Evolutionary conservation across 2,797 vertebrate genomes (phyloP).

Genomic region (Aldrovandia affinis): DNA sequence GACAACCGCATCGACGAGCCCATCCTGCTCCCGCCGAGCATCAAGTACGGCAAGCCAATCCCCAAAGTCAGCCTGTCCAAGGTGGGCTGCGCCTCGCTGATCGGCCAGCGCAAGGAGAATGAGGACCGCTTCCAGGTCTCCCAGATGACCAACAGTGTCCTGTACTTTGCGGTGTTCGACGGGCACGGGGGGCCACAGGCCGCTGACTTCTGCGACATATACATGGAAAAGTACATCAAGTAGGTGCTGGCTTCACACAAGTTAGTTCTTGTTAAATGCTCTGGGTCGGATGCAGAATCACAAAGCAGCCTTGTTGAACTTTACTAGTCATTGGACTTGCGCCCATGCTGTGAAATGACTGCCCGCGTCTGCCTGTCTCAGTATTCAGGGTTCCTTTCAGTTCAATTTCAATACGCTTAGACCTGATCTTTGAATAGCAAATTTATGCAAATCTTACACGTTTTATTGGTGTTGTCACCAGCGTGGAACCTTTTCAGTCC

Average conservation of each 20-base stretch:
- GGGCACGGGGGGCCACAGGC: slow-evolving; percentile 90
- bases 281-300: neutral
- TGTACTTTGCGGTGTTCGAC: slow-evolving; percentile 95
- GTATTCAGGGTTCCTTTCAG: neutral
- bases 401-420: neutral
- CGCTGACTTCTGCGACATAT: slow-evolving; percentile 91
- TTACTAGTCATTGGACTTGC: neutral
- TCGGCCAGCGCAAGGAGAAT: slow-evolving; percentile 91
- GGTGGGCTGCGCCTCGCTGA: slow-evolving; percentile 86
- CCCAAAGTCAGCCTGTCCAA: slow-evolving; percentile 86
- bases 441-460: too few species aligned
- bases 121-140: slow-evolving; percentile 88
- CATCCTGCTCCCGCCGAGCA: slow-evolving; percentile 84
- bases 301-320: neutral
- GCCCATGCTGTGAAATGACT: neutral
- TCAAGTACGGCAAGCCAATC: slow-evolving; percentile 81
- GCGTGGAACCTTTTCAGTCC: too few species aligned
- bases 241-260: slow-evolving; percentile 63
- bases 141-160: slow-evolving; percentile 80
- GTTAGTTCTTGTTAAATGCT: neutral
- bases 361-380: neutral
- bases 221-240: slow-evolving; percentile 90
- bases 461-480: too few species aligned
- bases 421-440: neutral
- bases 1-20: slow-evolving; percentile 89